phyloP scores from a whole-genome alignment of 2,797 vertebrate genomes.

The Carapus acus region DNA sequence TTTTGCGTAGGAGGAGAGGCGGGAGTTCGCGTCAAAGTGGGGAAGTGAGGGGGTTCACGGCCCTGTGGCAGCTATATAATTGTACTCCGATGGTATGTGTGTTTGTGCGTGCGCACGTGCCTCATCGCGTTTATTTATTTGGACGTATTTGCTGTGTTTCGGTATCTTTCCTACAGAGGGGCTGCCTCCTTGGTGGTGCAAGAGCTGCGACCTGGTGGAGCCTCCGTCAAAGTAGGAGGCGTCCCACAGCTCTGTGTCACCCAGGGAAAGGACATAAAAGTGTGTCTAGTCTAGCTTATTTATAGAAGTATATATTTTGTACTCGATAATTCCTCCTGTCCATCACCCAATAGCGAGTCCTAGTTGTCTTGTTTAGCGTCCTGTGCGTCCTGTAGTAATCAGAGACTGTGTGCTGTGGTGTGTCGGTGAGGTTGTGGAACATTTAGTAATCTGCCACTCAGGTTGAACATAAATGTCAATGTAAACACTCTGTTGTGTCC shows the following conservation, averaged over 20 bases:
- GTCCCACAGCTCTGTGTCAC: no score
- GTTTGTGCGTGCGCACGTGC: no score
- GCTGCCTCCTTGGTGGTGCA: neutral
- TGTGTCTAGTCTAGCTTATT: no score
- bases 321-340: neutral
- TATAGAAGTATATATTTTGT: no score
- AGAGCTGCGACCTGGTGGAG: neutral
- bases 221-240: no score
- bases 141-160: neutral
- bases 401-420: neutral
- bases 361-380: neutral
- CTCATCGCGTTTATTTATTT: constrained; percentile 5
- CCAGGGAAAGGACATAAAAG: no score
- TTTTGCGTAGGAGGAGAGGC: no score
- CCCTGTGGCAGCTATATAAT: neutral
- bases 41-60: neutral
- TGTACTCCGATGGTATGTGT: neutral
- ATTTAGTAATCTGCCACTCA: neutral
- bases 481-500: no score
- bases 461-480: no score
- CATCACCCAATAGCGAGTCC: neutral
- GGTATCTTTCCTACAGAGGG: neutral
- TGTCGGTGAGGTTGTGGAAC: neutral
- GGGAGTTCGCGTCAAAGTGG: fast-evolving
- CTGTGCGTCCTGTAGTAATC: neutral